These are phyloP conservation scores for Pampusana beccarii DNA, from an alignment of 2,113 vertebrate species.

Conservation along the genomic window DNA sequence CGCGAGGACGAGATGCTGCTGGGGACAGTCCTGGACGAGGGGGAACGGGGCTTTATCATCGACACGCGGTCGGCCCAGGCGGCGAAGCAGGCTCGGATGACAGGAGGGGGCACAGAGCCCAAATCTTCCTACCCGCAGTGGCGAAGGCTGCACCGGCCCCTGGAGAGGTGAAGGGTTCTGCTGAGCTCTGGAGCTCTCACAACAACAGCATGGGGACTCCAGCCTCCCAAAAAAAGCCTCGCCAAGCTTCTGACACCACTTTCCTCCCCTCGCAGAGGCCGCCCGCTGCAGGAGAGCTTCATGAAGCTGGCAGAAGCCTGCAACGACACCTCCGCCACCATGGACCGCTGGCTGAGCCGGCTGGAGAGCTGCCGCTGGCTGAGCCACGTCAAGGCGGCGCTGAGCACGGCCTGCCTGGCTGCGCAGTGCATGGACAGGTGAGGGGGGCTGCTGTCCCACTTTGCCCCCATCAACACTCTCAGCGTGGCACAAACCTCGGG, in stretches of 20 bases:
- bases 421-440: conserved; percentile 88
- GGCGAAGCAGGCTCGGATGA: conserved; percentile 81
- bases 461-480: too few species aligned
- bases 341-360: conserved; percentile 85
- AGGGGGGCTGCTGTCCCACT: background rate
- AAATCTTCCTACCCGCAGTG: conserved; percentile 79
- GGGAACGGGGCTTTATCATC: conserved; percentile 76
- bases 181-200: background rate
- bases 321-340: conserved; percentile 67
- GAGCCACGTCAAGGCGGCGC: conserved; percentile 80
- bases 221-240: too few species aligned
- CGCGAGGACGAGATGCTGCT: conserved; percentile 81
- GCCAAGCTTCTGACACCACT: accelerated
- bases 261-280: conserved; percentile 68
- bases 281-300: conserved; percentile 84
- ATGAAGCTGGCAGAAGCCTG: conserved; percentile 81
- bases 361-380: conserved; percentile 87
- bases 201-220: accelerated
- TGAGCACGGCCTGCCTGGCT: conserved; percentile 82
- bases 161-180: conserved; percentile 78
- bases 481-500: accelerated
- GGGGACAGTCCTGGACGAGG: conserved; percentile 21
- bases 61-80: conserved; percentile 83
- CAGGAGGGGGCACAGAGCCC: conserved; percentile 80
- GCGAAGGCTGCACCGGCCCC: conserved; percentile 79